Evolutionary conservation across 2,113 vertebrate genomes (phyloP), one percentile per base, ranked within the genome.

Genomic region (Apeltes quadracus): DNA sequence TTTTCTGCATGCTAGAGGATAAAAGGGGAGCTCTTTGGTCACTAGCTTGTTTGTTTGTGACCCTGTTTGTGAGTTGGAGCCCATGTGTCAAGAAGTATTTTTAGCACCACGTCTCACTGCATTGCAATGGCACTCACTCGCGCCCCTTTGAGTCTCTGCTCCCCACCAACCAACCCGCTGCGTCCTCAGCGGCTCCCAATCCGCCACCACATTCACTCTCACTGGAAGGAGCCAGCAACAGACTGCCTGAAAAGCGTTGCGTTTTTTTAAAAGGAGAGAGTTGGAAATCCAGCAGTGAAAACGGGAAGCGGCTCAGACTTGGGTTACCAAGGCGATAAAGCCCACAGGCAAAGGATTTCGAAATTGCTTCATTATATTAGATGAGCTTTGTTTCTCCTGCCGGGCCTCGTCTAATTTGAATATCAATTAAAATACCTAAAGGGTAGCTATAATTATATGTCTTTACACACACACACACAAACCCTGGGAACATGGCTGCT

Each of bases 21-120:
- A 78, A 83, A 88, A n/a, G 77, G 80, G 85, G 70, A 85, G 79
- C 79, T 78, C 76, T 75, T 61, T 69, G 41, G 72, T 73, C 62
- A 34, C 61, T 32, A 72, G 77, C 72, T 76, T 73, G 79, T 92
- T 89, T 89, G 84, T 91, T 69, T 89, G 69, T 83, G 87, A 82
- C 87, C 81, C 87, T 87, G 82, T 91, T 89, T 87, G 87, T 80
- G 81, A 87, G 85, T 81, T 75, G 18, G 82, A 89, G 86, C 72
- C 91, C 90, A 89, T 93, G 92, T 93, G 93, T 93, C 92, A 93
- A 86, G 77, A 71, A 62, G 76, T 94, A 94, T 93, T 93, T 94
- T 92, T 93, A 94, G 92, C 83, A 51, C 72, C 75, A 75, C 87
- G 83, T 90, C 93, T 94, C 93, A 94, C 89, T 86, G 85, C 90